phyloP scores from a whole-genome alignment of 1,140 invertebrate genomes.

The Globodera rostochiensis region DNA sequence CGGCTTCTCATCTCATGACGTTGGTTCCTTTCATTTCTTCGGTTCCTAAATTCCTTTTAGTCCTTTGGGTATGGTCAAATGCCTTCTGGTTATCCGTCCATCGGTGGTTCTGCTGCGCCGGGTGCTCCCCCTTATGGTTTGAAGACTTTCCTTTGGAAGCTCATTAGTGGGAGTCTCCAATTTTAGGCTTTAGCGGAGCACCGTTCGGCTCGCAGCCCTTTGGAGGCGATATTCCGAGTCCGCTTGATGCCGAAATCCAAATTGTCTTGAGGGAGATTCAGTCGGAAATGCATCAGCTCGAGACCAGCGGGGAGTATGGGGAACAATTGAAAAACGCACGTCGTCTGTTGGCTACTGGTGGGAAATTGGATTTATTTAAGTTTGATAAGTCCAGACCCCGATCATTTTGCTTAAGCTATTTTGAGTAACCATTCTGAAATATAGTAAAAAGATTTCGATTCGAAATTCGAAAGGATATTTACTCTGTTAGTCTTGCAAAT shows the following conservation, averaged over 20 bases:
- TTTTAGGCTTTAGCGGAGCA: neutral
- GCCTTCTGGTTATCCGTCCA: neutral
- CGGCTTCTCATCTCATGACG: neutral
- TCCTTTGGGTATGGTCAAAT: conserved; percentile 6
- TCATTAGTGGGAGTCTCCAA: neutral
- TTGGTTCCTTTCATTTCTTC: neutral
- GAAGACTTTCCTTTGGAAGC: neutral
- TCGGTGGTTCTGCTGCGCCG: neutral
- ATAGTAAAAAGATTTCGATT: too few relatives aligned
- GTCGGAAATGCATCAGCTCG: conserved; percentile 36
- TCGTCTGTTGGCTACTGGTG: conserved; percentile 45
- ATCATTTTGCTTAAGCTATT: too few relatives aligned
- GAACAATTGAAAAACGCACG: conserved; percentile 53
- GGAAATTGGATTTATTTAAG: conserved; percentile 14
- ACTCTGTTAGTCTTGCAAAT: too few relatives aligned
- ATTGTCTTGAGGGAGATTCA: conserved; percentile 49
- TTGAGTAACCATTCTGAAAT: too few relatives aligned
- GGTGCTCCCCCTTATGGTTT: neutral
- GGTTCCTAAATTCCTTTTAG: neutral
- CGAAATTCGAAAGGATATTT: too few relatives aligned
- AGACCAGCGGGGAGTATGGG: conserved; percentile 47
- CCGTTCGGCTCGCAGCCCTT: conserved; percentile 4
- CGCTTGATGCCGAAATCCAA: conserved; percentile 49
- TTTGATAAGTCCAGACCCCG: too few relatives aligned
- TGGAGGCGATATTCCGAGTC: conserved; percentile 31